Evolutionary conservation across 2,888 invertebrate genomes (phyloP), one percentile per base, ranked within the genome.

Genomic region (Elegia similella): DNA sequence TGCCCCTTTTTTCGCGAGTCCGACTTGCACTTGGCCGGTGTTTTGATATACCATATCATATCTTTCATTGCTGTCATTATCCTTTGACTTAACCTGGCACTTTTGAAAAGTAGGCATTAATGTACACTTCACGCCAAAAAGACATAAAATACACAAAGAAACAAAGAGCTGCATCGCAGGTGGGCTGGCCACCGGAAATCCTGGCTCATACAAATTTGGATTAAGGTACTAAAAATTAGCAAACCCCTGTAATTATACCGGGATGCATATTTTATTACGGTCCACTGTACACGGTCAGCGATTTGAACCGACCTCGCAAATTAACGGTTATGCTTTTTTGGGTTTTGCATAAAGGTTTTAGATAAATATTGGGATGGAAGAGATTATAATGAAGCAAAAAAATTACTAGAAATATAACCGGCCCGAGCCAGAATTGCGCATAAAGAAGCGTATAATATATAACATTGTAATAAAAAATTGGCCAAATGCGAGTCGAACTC

Each of bases 191-290:
- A 44, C 63, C 71, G 76, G 76, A 76, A 67, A 68, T 69, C 68
- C 59, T 61, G 63, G 57, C 60, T 60, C 60, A 58, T 67, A 67
- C 69, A 66, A 69, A 69, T 75, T 72, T 64, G 68, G 65, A 61
- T 72, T 67, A 68, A 67, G 67, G 64, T 65, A 59, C 62, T 69
- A 70, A 74, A 69, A 72, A 71, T 73, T 72, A 69, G 69, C 65
- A 8, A 8, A 50, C 57, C 57, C 59, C 59, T 58, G 58, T 67
- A 65, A 67, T 67, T 65, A 64, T 62, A 38, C 52, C 34, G 48
- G 60, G 56, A 59, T 64, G 62, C 58, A 64, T 63, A 64, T 64
- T 64, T 56, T 30, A 58, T 50, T 43, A 50, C 50, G 48, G 44
- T 16, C 43, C 13, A 55, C 13, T 53, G 53, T 53, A 13, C 34